A percentile compares a stretch with the other conserved stretches of the same genome.
These are phyloP conservation scores for Chlorops oryzae DNA, from an alignment of 1,140 invertebrate genomes.

Conservation along the genomic window DNA sequence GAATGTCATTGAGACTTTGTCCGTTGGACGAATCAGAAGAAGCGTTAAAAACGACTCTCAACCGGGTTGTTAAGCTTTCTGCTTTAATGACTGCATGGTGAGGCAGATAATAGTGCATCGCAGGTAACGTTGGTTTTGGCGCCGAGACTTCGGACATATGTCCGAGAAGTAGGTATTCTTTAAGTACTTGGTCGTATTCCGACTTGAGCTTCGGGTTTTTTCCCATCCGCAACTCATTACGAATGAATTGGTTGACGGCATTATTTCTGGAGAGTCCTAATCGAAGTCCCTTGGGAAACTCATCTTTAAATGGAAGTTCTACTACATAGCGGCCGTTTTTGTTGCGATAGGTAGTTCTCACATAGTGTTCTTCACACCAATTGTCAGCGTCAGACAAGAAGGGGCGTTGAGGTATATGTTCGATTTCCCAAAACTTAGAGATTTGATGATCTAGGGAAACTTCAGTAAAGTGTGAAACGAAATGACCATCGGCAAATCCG, in stretches of 20 bases:
- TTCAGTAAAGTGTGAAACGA: not conserved
- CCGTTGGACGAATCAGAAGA: not conserved
- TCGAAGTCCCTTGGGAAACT: not conserved
- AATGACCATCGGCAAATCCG: too few species aligned
- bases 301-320: not conserved
- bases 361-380: not conserved
- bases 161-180: not conserved
- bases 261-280: not conserved
- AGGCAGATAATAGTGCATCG: not conserved
- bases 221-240: not conserved
- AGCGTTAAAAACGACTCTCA: not conserved
- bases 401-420: not conserved
- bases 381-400: not conserved
- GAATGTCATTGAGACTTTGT: too few species aligned
- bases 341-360: not conserved
- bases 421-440: conserved; percentile 1
- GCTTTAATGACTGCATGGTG: too few species aligned
- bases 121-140: too few species aligned
- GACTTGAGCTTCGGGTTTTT: not conserved
- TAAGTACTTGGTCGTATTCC: not conserved
- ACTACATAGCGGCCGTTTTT: not conserved
- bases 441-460: not conserved
- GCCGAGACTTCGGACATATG: not conserved
- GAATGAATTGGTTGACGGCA: not conserved
- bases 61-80: not conserved